phyloP scores from a whole-genome alignment of 1,140 invertebrate species.

The Lasioglossum baleicum region DNA sequence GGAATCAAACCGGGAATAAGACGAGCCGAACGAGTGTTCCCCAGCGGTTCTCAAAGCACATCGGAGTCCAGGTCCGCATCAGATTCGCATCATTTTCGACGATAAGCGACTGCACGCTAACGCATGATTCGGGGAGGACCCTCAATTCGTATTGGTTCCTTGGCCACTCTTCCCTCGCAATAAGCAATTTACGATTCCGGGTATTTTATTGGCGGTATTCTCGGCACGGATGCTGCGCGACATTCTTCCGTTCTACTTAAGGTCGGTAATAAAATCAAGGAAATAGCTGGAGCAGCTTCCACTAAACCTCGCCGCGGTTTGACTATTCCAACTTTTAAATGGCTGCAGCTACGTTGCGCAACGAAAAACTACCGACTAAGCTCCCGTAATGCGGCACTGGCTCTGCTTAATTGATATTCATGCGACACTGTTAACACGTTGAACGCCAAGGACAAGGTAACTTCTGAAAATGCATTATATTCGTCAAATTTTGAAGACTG shows the following conservation, averaged over 20 bases:
- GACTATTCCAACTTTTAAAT: not conserved
- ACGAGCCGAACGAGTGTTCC: not conserved
- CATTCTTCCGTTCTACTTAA: constrained; percentile 16
- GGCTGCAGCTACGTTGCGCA: not conserved
- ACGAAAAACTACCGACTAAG: not conserved
- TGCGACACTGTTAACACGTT: too few relatives aligned
- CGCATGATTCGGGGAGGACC: not conserved
- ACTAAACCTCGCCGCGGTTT: not conserved
- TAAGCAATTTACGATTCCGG: constrained; percentile 5
- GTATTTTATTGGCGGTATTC: constrained; percentile 8
- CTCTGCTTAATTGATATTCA: not conserved
- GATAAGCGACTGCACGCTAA: not conserved
- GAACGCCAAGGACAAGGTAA: too few relatives aligned
- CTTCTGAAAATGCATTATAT: too few relatives aligned
- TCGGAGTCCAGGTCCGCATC: too few relatives aligned
- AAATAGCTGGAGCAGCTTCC: not conserved
- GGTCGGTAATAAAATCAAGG: not conserved
- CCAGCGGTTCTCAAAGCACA: too few relatives aligned
- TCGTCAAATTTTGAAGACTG: too few relatives aligned
- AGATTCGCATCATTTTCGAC: not conserved
- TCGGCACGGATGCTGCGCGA: not conserved
- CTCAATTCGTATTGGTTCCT: not conserved
- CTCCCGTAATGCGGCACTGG: not conserved
- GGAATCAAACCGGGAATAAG: not conserved
- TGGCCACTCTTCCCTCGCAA: too few relatives aligned